phyloP scores from a whole-genome alignment of 2,888 invertebrate genomes.

The Meliscaeva auricollis region DNA sequence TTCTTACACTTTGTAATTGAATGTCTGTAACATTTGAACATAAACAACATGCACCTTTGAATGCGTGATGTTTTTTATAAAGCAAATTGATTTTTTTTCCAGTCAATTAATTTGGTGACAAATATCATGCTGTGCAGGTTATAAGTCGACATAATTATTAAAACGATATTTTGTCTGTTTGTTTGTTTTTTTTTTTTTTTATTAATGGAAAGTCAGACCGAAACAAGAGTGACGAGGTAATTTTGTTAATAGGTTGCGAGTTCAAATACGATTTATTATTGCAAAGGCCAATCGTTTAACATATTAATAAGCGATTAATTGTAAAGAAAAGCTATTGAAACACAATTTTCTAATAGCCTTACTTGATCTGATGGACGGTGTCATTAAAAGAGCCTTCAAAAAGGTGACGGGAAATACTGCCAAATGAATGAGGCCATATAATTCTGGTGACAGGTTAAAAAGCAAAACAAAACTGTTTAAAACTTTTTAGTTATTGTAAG shows the following conservation, averaged over 20 bases:
- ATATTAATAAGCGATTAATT: constrained; percentile 3
- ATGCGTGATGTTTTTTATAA: neutral
- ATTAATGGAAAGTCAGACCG: neutral
- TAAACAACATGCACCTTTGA: too few relatives aligned
- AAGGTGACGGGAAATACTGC: neutral
- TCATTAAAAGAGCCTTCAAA: neutral
- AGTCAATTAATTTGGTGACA: constrained; percentile 57
- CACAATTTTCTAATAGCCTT: neutral
- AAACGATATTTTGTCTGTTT: constrained; percentile 9
- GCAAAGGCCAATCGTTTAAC: constrained; percentile 9
- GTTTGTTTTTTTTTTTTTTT: neutral
- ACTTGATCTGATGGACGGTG: neutral
- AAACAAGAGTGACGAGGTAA: constrained; percentile 32
- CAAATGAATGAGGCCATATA: neutral
- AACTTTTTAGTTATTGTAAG: too few relatives aligned
- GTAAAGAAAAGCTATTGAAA: neutral
- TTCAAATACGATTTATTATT: constrained; percentile 15
- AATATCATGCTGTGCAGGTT: constrained; percentile 22
- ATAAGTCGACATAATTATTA: constrained; percentile 12
- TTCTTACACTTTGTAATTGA: neutral
- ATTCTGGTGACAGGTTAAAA: too few relatives aligned
- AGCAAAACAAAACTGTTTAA: too few relatives aligned
- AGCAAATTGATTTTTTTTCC: constrained; percentile 45
- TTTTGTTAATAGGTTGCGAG: constrained; percentile 22
- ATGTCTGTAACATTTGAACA: constrained; percentile 22